Evolutionary conservation across 2,797 vertebrate species (phyloP), one percentile per base, ranked within the genome.

Genomic region (Pseudochromis fuscus): DNA sequence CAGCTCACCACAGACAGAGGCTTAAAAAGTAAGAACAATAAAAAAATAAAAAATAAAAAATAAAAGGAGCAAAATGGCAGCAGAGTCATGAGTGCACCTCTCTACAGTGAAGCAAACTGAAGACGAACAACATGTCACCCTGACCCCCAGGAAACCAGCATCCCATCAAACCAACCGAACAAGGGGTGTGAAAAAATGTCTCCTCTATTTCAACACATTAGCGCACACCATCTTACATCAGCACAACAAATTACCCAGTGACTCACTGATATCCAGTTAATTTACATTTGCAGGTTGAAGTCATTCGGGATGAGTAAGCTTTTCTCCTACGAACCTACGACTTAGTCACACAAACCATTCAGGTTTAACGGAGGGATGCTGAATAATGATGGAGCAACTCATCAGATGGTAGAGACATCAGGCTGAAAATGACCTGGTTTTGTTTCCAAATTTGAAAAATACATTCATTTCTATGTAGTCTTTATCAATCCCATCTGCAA

Each of bases 241-340:
- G 15, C 56, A 24, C 55, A 51, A 56, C 42, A 40, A 50, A 52
- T 62, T 28, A 50, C 25, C 24, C 44, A 10, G 45, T 80, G 78
- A 81, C 63, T 81, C 67, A 72, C 27, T 35, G 33, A 31, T 48
- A 57, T 58, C 40, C 59, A 3, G 49, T 46, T 63, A 58, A 67
- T 67, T 63, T 60, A 68, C 51, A 49, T 55, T 62, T 52, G 25
- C 55, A 44, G 35, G 60, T 63, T 57, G 44, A 48, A 19, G 16
- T 67, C 46, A 58, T 46, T 21, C 55, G 19, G 55, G 27, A 55
- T 55, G 74, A 77, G 38, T 38, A 57, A 70, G 50, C 50, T n/a
- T 24, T 42, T 56, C 53, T 40, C 37, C 75, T 62, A 28, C 15
- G 8, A 67, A 1, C n/a, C n/a, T n/a, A 51, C 9, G 42, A 31